Conservation (phyloP, 2,888 invertebrate species). For the Tetramorium bicarinatum region DNA sequence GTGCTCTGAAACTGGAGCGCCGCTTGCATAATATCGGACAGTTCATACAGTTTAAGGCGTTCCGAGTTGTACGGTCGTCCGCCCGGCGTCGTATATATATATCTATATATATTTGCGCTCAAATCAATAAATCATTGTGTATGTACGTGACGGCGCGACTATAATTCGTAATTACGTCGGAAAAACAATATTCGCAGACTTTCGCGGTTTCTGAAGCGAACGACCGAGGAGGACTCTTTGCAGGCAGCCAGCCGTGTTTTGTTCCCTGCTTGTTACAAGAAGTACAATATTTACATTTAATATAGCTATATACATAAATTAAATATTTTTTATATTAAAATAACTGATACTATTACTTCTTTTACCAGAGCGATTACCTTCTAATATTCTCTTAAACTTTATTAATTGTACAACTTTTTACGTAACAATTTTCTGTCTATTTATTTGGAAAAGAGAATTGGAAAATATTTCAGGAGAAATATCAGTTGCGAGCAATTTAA, state of each 20-base stretch:
- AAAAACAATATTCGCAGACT: slow-evolving; percentile 18
- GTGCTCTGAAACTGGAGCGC: slow-evolving; percentile 84
- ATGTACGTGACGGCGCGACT: background rate
- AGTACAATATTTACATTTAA: background rate
- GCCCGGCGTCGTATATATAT: background rate
- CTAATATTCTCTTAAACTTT: background rate
- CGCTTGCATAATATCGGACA: slow-evolving; percentile 84
- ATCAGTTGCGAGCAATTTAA: background rate
- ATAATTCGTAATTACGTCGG: slow-evolving; percentile 40
- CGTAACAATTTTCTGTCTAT: background rate
- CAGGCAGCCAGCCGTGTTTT: background rate
- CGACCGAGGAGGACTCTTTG: background rate
- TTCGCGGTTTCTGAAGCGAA: slow-evolving; percentile 16
- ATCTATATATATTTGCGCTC: background rate
- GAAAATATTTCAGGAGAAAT: background rate
- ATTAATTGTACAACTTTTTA: background rate
- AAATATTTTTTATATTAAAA: background rate
- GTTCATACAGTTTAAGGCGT: slow-evolving; percentile 79
- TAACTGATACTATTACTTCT: background rate
- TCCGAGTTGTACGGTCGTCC: slow-evolving; percentile 34
- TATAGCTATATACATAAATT: background rate
- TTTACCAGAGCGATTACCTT: background rate
- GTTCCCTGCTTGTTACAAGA: background rate
- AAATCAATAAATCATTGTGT: slow-evolving; percentile 36
- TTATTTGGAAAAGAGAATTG: background rate